These are phyloP conservation scores for Apis laboriosa DNA, from an alignment of 1,140 invertebrate species.

Conservation along the genomic window DNA sequence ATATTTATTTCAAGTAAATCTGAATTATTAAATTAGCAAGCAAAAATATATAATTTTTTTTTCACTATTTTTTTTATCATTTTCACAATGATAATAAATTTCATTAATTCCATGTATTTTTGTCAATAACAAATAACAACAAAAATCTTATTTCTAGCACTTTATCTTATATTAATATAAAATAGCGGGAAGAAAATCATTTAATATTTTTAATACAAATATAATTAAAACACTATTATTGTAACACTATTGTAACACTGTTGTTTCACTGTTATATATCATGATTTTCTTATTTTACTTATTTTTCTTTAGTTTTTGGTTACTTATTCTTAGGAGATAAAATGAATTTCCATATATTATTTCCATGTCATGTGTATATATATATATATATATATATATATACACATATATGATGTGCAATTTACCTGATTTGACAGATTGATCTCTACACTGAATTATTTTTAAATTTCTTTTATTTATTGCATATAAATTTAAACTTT, in stretches of 20 bases:
- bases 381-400: not conserved
- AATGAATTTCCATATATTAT: not conserved
- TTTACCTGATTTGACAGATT: slow-evolving; percentile 42
- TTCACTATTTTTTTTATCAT: too few species aligned
- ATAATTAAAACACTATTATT: slow-evolving; percentile 27
- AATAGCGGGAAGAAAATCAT: slow-evolving; percentile 30
- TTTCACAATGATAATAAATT: not conserved
- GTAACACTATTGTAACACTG: not conserved
- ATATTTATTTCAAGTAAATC: not conserved
- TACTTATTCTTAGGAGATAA: not conserved
- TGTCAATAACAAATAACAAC: not conserved
- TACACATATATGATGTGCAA: not conserved
- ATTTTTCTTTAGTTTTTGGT: not conserved
- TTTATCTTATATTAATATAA: not conserved
- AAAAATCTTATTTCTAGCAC: slow-evolving; percentile 4
- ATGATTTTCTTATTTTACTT: not conserved
- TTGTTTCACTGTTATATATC: not conserved
- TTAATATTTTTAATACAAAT: not conserved
- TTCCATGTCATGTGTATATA: not conserved
- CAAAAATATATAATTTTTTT: not conserved
- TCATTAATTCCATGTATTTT: not conserved
- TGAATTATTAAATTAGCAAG: not conserved
- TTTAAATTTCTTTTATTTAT: not conserved
- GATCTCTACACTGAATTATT: slow-evolving; percentile 24
- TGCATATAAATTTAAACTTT: too few species aligned